Evolutionary conservation across 2,888 invertebrate species (phyloP).

Genomic region (Rhyacophila evoluta): DNA sequence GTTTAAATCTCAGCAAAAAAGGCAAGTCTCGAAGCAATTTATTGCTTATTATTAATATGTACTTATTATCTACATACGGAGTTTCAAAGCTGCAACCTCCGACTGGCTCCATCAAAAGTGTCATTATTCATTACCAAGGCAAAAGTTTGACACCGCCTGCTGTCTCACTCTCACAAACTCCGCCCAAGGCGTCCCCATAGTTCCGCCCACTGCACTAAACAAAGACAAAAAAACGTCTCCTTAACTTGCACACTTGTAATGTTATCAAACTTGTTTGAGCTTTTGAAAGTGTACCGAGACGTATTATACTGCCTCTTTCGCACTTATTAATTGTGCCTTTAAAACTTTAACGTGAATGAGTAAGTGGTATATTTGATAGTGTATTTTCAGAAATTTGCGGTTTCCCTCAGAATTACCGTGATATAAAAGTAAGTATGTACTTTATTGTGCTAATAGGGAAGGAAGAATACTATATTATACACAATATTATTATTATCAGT

Average conservation of each 20-base stretch:
- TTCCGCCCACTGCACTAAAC: constrained; percentile 46
- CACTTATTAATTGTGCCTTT: neutral
- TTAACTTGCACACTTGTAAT: constrained; percentile 39
- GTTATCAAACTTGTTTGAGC: constrained; percentile 22
- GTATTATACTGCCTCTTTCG: neutral
- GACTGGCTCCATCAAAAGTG: constrained; percentile 42
- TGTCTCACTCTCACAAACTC: constrained; percentile 45
- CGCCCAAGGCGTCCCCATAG: constrained; percentile 45
- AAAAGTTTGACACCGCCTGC: constrained; percentile 41
- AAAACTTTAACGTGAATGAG: neutral
- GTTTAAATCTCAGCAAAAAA: constrained; percentile 22
- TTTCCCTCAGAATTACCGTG: constrained; percentile 37
- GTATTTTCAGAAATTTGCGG: constrained; percentile 13
- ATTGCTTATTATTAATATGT: constrained; percentile 20
- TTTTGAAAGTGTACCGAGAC: neutral
- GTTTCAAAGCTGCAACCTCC: constrained; percentile 25
- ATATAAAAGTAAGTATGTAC: constrained; percentile 30
- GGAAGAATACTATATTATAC: neutral
- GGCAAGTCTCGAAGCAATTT: neutral
- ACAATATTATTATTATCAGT: neutral
- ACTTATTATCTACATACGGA: constrained; percentile 24
- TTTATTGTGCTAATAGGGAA: constrained; percentile 40
- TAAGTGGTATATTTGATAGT: neutral
- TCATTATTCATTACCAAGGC: constrained; percentile 46
- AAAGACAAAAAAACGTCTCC: constrained; percentile 49